These are phyloP conservation scores for Gibbula magus DNA, from an alignment of 2,888 invertebrate species.

Conservation along the genomic window DNA sequence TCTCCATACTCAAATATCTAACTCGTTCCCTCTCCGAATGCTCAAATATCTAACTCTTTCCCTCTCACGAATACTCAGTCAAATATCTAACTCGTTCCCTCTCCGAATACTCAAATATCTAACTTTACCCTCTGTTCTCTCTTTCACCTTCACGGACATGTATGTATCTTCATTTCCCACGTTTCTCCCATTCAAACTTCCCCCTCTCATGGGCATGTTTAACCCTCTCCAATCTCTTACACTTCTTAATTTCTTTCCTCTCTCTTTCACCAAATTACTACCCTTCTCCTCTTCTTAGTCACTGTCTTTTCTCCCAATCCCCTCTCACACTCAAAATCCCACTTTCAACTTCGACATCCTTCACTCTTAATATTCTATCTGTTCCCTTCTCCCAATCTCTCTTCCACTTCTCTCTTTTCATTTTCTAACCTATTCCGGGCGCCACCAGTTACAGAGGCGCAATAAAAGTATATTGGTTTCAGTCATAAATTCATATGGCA, in stretches of 20 bases:
- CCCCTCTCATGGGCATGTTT: too few species aligned
- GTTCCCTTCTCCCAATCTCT: neutral
- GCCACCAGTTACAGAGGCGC: neutral
- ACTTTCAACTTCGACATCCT: too few species aligned
- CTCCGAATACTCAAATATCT: neutral
- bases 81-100: too few species aligned
- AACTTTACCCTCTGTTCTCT: neutral
- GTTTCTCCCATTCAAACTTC: neutral
- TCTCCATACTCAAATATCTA: too few species aligned
- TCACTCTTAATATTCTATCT: too few species aligned
- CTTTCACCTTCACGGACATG: neutral
- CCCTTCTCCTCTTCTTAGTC: too few species aligned
- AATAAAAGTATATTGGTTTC: neutral
- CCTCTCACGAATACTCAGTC: neutral
- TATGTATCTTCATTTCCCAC: neutral
- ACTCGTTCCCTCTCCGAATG: neutral
- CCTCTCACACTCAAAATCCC: too few species aligned
- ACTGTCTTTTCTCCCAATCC: too few species aligned
- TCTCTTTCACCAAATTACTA: too few species aligned
- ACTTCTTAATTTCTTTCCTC: too few species aligned
- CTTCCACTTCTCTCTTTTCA: neutral
- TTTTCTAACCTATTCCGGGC: neutral
- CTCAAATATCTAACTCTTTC: neutral
- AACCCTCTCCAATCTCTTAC: too few species aligned
- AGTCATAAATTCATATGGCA: neutral